These are phyloP conservation scores for Octodonta nipae DNA, from an alignment of 2,888 invertebrate genomes.

Conservation along the genomic window DNA sequence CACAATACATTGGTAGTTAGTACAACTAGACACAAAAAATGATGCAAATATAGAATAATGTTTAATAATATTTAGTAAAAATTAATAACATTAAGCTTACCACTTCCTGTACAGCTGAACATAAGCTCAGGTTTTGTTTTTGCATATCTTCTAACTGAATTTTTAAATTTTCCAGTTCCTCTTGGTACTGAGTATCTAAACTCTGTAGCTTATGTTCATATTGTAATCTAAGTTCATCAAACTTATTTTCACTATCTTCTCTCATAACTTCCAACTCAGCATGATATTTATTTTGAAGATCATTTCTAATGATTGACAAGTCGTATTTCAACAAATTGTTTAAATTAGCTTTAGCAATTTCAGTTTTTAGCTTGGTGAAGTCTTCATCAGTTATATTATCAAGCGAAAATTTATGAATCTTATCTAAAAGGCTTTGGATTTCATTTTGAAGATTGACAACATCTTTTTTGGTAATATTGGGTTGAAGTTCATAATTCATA, in stretches of 20 bases:
- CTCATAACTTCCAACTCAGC: constrained; percentile 29
- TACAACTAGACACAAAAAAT: too few species aligned
- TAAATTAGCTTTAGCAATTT: constrained; percentile 23
- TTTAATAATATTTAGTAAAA: too few species aligned
- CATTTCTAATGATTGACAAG: constrained; percentile 18
- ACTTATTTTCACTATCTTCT: constrained; percentile 30
- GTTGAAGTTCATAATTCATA: constrained; percentile 10
- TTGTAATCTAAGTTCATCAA: constrained; percentile 35
- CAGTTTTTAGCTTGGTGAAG: constrained; percentile 19
- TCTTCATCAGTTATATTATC: constrained; percentile 24
- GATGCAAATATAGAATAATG: too few species aligned
- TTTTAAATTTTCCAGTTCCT: constrained; percentile 34
- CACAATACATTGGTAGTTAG: too few species aligned
- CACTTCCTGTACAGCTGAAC: constrained; percentile 42
- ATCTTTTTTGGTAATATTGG: constrained; percentile 23
- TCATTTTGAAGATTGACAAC: constrained; percentile 24
- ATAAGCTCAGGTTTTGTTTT: constrained; percentile 26
- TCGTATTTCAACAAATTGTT: constrained; percentile 24
- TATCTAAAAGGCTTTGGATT: constrained; percentile 19
- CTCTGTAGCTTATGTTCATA: constrained; percentile 35
- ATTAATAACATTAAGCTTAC: constrained; percentile 26
- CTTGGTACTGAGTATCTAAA: constrained; percentile 39
- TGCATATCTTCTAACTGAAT: constrained; percentile 28
- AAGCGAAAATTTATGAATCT: constrained; percentile 21
- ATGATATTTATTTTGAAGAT: constrained; percentile 36